Percentiles rank a stretch among this genome's conserved stretches.
Conservation (phyloP, 2,888 invertebrate genomes). For the Metacarcinus magister region DNA sequence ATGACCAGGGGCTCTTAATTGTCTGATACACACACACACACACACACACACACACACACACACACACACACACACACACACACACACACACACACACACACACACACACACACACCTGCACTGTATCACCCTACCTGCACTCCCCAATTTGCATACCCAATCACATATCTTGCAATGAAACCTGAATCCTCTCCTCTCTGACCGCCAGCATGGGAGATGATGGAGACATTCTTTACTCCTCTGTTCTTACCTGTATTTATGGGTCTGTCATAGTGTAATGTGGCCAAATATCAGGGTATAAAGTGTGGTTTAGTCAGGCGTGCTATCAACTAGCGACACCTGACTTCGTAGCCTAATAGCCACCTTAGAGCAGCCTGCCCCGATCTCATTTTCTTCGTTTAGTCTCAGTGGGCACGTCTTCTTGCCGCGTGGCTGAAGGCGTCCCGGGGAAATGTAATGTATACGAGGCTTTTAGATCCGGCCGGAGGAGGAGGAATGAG, state of each 20-base stretch:
- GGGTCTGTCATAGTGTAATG: not conserved
- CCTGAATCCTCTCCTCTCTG: not conserved
- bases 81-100: not conserved
- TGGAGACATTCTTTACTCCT: not conserved
- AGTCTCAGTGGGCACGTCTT: not conserved
- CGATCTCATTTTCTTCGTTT: not conserved
- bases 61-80: not conserved
- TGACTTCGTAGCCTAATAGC: not conserved
- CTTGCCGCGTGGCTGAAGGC: not conserved
- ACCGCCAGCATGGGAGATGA: not conserved
- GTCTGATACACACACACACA: constrained; percentile 52
- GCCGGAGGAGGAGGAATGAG: not conserved
- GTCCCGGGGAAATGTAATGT: no score
- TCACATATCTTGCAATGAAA: constrained; percentile 9
- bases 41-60: constrained; percentile 53
- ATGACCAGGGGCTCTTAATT: not conserved
- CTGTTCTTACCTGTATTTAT: not conserved
- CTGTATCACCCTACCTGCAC: not conserved
- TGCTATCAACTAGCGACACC: constrained; percentile 12
- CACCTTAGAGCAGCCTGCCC: not conserved
- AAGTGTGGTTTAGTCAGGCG: not conserved
- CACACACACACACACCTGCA: not conserved
- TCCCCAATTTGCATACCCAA: constrained; percentile 40
- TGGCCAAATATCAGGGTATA: constrained; percentile 31
- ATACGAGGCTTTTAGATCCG: not conserved